Conservation (phyloP, 2,113 vertebrate genomes). For the cattle (Bos taurus) region DNA sequence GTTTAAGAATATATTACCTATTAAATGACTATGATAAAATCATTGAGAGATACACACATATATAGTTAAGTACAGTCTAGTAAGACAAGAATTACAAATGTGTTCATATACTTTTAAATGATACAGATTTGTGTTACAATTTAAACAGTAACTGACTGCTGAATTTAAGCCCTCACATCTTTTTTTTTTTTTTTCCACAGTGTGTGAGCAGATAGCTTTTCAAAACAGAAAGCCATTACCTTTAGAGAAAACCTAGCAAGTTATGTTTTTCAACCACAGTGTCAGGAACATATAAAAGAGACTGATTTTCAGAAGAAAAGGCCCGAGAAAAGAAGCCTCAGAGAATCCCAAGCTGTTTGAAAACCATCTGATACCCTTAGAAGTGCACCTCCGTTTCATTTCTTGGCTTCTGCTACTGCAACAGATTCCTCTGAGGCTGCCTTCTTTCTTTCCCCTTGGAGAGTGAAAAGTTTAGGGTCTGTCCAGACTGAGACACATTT, state of each 20-base stretch:
- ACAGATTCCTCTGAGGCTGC: not conserved
- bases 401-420: not conserved
- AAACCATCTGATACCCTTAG: not conserved
- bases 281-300: constrained; percentile 7
- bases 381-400: not conserved
- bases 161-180: not conserved
- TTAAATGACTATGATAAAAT: not conserved
- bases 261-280: constrained; percentile 18
- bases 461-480: not conserved
- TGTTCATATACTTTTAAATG: not conserved
- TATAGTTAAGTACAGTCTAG: not conserved
- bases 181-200: not conserved
- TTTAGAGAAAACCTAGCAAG: constrained; percentile 43
- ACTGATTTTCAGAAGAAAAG: not conserved
- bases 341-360: not conserved
- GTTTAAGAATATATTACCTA: not conserved
- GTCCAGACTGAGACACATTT: not conserved
- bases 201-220: constrained; percentile 6
- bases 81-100: not conserved
- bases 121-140: not conserved
- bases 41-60: not conserved
- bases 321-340: not conserved
- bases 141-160: not conserved
- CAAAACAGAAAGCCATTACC: constrained; percentile 22
- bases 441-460: not conserved